Base-by-base conservation (phyloP, 2,113 vertebrate species). In the Anser cygnoides region DNA sequence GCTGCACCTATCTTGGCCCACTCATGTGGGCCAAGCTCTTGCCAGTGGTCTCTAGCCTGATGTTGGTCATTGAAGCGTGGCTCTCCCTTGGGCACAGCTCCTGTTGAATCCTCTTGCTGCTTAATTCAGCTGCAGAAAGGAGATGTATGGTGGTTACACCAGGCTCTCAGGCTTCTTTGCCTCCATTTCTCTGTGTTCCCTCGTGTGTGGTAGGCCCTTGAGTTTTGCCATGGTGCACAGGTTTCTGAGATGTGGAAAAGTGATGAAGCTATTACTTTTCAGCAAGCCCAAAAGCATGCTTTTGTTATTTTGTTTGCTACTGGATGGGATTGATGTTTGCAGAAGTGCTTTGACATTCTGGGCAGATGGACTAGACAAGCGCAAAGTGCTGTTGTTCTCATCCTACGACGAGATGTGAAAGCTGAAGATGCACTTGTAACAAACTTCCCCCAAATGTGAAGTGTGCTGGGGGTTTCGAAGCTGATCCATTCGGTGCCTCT, bases 161-260 rank as follows among this genome's bases (percentile, higher is more conserved):
- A 15, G n/a, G 31, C 12, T 54, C 41, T 54, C 21, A 20, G 8
- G 35, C 29, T 31, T 39, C 67, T 65, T 65, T 75, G 11, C 8
- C 18, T 58, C 39, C 41, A 23, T 21, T 77, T n/a, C 20, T 50
- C 22, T 37, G 23, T 15, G 14, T 59, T 63, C 13, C 55, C 37
- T 52, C 0, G 0, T 1, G 11, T 10, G 14, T 13, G 35, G 11
- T 15, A 2, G 49, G 18, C 39, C 8, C 67, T 50, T 29, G 26
- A 46, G 16, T 74, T 63, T 33, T 59, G 39, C 49, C 1, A 0
- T 2, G 18, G 19, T 33, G 63, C 63, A 11, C 4, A 0, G 0
- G 2, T 26, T 86, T 55, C 28, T 3, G 13, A 78, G 62, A 5
- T 10, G 2, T 0, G 2, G 33, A 35, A 22, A 79, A 41, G 7